phyloP scores from a whole-genome alignment of 2,888 invertebrate species.

The Andrena fulva region DNA sequence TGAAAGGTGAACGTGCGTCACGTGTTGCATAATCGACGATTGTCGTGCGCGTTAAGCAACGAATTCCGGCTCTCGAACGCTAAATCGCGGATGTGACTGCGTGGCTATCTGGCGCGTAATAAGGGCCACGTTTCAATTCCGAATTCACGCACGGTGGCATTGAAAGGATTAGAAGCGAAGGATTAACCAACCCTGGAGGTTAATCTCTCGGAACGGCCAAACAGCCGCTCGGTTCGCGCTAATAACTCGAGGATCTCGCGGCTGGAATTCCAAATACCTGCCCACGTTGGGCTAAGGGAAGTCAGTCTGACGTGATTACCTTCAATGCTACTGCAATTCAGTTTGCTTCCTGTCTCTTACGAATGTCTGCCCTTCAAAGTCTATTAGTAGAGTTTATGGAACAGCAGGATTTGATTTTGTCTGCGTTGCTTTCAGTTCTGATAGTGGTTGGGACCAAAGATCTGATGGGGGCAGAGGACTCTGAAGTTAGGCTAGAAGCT shows the following conservation, averaged over 20 bases:
- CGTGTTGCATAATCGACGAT: conserved; percentile 67
- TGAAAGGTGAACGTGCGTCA: conserved; percentile 60
- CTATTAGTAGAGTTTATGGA: too few relatives aligned
- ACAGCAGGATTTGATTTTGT: too few relatives aligned
- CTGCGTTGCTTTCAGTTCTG: too few relatives aligned
- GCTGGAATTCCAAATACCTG: conserved; percentile 28
- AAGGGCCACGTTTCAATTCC: conserved; percentile 61
- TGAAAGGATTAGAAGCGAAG: conserved; percentile 57
- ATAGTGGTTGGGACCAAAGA: too few relatives aligned
- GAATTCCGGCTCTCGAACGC: conserved; percentile 69
- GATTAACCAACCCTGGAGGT: conserved; percentile 30
- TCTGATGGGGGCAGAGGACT: too few relatives aligned
- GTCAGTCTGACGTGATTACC: background rate
- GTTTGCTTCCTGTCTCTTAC: background rate
- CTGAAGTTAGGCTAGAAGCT: too few relatives aligned
- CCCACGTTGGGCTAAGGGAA: conserved; percentile 5
- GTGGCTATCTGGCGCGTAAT: conserved; percentile 23
- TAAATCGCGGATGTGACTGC: conserved; percentile 70
- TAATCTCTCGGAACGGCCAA: conserved; percentile 47
- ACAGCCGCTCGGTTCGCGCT: conserved; percentile 39
- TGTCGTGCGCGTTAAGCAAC: conserved; percentile 69
- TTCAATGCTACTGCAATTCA: background rate
- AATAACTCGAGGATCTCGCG: conserved; percentile 11
- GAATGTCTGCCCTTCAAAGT: background rate
- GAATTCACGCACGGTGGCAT: conserved; percentile 57